Conservation (phyloP, 2,797 vertebrate genomes). For the Numenius phaeopus region DNA sequence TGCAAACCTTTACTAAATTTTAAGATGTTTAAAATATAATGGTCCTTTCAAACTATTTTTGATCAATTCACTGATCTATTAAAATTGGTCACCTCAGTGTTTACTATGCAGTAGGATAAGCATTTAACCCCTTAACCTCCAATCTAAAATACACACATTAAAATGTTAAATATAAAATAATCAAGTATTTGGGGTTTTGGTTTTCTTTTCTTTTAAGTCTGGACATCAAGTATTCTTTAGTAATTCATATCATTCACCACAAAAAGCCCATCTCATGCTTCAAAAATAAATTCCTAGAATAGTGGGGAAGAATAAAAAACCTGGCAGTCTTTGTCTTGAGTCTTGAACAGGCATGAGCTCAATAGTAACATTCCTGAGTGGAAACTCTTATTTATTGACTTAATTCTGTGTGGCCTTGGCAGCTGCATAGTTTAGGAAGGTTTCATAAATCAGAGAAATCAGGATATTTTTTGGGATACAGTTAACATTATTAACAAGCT, state of each 20-base stretch:
- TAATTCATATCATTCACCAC: not conserved
- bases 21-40: not conserved
- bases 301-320: not conserved
- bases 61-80: not conserved
- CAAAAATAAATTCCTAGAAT: not conserved
- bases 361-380: not conserved
- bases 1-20: not conserved
- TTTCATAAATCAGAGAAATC: not conserved
- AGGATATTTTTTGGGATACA: constrained; percentile 12
- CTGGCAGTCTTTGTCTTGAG: not conserved
- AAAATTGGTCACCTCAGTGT: fast-evolving
- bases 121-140: not conserved
- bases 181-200: fast-evolving
- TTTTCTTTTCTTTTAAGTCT: not conserved
- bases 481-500: constrained; percentile 26
- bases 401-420: not conserved
- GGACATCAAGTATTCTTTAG: not conserved
- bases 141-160: not conserved
- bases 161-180: not conserved
- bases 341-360: not conserved
- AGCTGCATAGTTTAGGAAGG: not conserved
- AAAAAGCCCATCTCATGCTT: not conserved
- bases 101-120: not conserved
- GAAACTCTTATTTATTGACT: not conserved
- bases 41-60: not conserved